These are phyloP conservation scores for Sebastes taczanowskii DNA, from an alignment of 2,797 vertebrate genomes.

Conservation along the genomic window DNA sequence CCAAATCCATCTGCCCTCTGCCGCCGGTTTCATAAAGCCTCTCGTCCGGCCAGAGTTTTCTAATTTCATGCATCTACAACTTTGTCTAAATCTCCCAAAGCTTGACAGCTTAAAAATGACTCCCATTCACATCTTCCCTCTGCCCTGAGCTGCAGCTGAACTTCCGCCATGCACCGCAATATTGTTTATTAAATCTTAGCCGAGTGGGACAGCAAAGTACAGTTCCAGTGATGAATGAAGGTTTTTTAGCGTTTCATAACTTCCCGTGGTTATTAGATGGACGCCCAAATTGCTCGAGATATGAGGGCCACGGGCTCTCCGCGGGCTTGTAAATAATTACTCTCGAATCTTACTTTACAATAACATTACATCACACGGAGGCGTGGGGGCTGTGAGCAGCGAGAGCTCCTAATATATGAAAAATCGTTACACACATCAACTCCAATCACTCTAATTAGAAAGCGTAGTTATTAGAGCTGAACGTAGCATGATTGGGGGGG, in stretches of 20 bases:
- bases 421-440: slow-evolving; percentile 23
- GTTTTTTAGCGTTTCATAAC: slow-evolving; percentile 63
- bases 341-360: slow-evolving; percentile 51
- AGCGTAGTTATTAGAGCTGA: slow-evolving; percentile 41
- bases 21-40: slow-evolving; percentile 10
- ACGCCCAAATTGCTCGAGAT: slow-evolving; percentile 45
- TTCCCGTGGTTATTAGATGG: slow-evolving; percentile 55
- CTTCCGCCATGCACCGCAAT: slow-evolving; percentile 37
- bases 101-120: slow-evolving; percentile 64
- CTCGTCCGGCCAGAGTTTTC: slow-evolving; percentile 32
- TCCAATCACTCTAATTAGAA: slow-evolving; percentile 45
- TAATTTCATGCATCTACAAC: slow-evolving; percentile 70
- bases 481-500: background rate
- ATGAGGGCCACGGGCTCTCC: slow-evolving; percentile 29
- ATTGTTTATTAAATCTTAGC: slow-evolving; percentile 69
- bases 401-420: slow-evolving; percentile 11
- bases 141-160: slow-evolving; percentile 31
- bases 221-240: slow-evolving; percentile 54
- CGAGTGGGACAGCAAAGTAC: slow-evolving; percentile 42
- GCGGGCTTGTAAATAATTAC: slow-evolving; percentile 52
- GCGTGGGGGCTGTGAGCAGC: background rate
- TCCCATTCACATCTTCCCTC: slow-evolving; percentile 59
- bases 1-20: slow-evolving; percentile 27
- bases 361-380: slow-evolving; percentile 39
- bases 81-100: slow-evolving; percentile 58